Percentiles rank a stretch among this genome's conserved stretches.
Evolutionary conservation across 1,140 invertebrate genomes (phyloP).

Genomic region (Euborellia annulipes): DNA sequence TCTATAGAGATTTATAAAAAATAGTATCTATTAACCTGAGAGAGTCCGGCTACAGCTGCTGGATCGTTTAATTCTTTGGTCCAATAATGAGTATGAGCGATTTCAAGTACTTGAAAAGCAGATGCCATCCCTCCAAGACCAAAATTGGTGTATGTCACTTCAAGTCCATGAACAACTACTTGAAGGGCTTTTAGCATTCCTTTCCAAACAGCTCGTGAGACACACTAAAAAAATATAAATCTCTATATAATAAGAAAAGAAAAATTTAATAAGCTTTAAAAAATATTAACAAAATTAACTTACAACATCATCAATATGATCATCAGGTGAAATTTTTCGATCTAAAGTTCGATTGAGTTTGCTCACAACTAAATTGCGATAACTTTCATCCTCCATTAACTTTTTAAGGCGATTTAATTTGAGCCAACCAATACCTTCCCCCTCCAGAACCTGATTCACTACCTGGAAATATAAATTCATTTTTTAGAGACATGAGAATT

Average conservation of each 20-base stretch:
- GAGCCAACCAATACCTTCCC: constrained; percentile 94
- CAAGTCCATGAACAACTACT: constrained; percentile 77
- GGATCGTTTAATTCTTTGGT: constrained; percentile 60
- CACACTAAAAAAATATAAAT: constrained; percentile 41
- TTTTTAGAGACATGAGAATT: too few relatives aligned
- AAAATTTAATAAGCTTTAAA: not conserved
- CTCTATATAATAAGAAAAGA: not conserved
- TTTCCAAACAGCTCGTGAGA: constrained; percentile 83
- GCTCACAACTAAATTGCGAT: constrained; percentile 87
- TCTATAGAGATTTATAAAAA: too few relatives aligned
- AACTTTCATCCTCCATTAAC: constrained; percentile 98
- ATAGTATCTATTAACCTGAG: constrained; percentile 34
- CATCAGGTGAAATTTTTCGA: constrained; percentile 83
- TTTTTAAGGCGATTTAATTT: constrained; percentile 88
- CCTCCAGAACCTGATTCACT: constrained; percentile 78
- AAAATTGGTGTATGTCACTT: constrained; percentile 83
- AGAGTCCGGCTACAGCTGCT: constrained; percentile 26
- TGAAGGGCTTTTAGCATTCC: constrained; percentile 88
- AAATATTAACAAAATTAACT: constrained; percentile 26
- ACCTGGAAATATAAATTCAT: constrained; percentile 35
- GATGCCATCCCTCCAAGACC: constrained; percentile 94
- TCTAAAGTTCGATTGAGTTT: constrained; percentile 90
- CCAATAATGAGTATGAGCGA: constrained; percentile 98
- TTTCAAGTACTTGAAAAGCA: constrained; percentile 90
- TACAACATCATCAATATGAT: constrained; percentile 96